Evolutionary conservation across 2,797 vertebrate genomes (phyloP).

Genomic region (Myiotriccus ornatus): DNA sequence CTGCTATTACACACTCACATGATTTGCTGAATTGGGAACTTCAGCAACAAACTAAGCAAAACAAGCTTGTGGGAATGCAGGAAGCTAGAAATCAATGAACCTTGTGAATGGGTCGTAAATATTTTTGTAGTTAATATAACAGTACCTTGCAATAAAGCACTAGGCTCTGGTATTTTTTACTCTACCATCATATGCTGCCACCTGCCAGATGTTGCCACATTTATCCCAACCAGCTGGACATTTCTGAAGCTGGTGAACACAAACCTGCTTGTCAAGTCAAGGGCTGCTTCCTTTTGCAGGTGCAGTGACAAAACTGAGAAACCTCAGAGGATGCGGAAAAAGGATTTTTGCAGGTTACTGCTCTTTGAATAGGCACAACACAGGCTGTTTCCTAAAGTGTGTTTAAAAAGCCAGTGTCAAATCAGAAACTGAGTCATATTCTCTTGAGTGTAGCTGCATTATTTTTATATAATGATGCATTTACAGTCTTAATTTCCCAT

Average conservation of each 20-base stretch:
- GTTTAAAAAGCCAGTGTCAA: not conserved
- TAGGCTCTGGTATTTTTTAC: not conserved
- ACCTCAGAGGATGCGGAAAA: not conserved
- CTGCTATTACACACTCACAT: not conserved
- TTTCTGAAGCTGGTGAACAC: not conserved
- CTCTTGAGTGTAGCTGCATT: not conserved
- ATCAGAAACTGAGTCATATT: not conserved
- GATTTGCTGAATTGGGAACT: not conserved
- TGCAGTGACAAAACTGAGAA: not conserved
- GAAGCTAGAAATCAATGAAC: constrained; percentile 15
- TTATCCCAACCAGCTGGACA: not conserved
- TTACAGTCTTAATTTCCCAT: not conserved
- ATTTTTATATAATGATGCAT: not conserved
- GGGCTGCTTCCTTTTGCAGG: not conserved
- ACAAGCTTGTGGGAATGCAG: not conserved
- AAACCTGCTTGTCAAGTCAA: not conserved
- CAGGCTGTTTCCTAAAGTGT: not conserved
- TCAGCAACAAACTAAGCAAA: not conserved
- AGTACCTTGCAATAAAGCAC: not conserved
- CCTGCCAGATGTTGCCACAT: not conserved
- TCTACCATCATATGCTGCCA: not conserved
- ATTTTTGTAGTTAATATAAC: not conserved
- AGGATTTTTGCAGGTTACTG: not conserved
- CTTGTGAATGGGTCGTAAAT: not conserved
- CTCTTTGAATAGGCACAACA: not conserved